phyloP scores from a whole-genome alignment of 2,888 invertebrate genomes.

The Polydesmus complanatus region DNA sequence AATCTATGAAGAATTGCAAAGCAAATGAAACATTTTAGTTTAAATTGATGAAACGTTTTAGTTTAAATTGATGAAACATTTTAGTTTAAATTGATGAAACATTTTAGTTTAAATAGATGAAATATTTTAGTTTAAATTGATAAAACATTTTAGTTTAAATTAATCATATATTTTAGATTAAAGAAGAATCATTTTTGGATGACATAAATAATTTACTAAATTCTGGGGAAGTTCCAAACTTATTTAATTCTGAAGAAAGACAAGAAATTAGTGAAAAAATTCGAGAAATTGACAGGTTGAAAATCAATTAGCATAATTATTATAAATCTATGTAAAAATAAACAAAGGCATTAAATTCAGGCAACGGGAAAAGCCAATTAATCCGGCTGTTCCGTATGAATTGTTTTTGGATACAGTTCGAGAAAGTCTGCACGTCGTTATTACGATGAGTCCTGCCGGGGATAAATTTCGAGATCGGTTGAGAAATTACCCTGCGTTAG shows the following conservation, averaged over 20 bases:
- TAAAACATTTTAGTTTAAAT: too few relatives aligned
- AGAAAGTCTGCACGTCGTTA: constrained; percentile 76
- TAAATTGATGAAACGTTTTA: too few relatives aligned
- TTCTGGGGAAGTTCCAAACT: constrained; percentile 84
- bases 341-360: constrained; percentile 24
- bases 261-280: constrained; percentile 85
- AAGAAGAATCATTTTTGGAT: constrained; percentile 83
- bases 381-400: constrained; percentile 84
- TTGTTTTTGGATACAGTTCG: constrained; percentile 75
- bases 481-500: constrained; percentile 79
- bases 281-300: constrained; percentile 67
- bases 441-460: constrained; percentile 84
- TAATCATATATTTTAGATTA: constrained; percentile 40
- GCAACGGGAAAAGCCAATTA: constrained; percentile 33
- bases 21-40: too few relatives aligned
- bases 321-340: background rate
- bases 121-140: too few relatives aligned
- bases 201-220: constrained; percentile 85
- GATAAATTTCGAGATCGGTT: constrained; percentile 66
- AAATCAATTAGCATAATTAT: background rate
- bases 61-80: too few relatives aligned
- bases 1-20: too few relatives aligned
- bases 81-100: too few relatives aligned
- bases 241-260: constrained; percentile 72
- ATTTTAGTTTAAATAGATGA: too few relatives aligned